Base-by-base conservation (phyloP, 2,113 vertebrate genomes). In the Scophthalmus maximus region DNA sequence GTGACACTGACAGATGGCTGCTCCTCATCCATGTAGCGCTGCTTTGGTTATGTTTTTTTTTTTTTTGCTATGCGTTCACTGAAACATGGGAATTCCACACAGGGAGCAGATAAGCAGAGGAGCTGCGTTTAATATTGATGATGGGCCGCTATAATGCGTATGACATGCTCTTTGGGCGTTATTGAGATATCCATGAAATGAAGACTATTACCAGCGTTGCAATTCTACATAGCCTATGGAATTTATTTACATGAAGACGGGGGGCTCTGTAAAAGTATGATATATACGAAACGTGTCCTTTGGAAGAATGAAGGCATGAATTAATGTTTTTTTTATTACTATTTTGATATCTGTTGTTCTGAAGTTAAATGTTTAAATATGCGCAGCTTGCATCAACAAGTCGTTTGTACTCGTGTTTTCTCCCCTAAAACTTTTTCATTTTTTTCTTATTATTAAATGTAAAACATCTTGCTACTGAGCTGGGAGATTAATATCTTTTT, bases 1-100 rank as follows among this genome's bases (percentile, higher is more conserved):
- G 60, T 67, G 76, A 78, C 79, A 74, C 26, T 85, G 85, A 84
- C 85, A 83, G 71, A 79, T 75, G 9, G 55, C 78, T 88, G 79
- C 52, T 71, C 76, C 68, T 71, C 67, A 59, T 79, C 79, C 79
- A n/a, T n/a, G n/a, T n/a, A 79, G 69, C 68, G 42, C 60, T 68
- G 26, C 77, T 64, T 49, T 73, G 59, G 20, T 79, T 57, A 27
- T 72, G 17, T 84, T 84, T 76, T n/a, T n/a, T 18, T 20, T 18
- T 6, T 17, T 6, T 12, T n/a, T 76, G 34, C 49, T 55, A 4
- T 73, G 76, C 55, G 29, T 76, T 67, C 63, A 76, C 52, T 81
- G 62, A 76, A 77, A 73, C 74, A 55, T 32, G 71, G 67, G 61
- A 38, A 70, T 53, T 78, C 68, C 60, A 64, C 15, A 51, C 67